Evolutionary conservation across 2,113 vertebrate species (phyloP), one percentile per base, ranked within the genome.

Genomic region (Chitala chitala): DNA sequence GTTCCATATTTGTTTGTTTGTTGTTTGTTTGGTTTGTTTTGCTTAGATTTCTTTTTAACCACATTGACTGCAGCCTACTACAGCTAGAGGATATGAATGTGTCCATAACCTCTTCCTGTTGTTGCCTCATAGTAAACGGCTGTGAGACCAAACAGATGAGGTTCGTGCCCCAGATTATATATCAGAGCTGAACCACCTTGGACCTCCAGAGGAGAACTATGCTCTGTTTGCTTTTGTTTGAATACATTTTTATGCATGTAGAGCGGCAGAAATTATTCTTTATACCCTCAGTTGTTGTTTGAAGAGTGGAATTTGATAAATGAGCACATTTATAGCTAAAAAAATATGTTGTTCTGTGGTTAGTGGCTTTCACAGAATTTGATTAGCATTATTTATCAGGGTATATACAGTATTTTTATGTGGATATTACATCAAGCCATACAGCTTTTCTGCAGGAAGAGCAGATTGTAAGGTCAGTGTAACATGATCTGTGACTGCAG

Each of bases 121-220:
- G 81, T 79, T 84, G 81, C 84, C 82, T 84, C 79, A 83, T 85
- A 83, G 84, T 85, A 85, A 85, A 82, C 83, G 77, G 78, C 76
- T 79, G 80, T 76, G 66, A 82, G 58, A 79, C 73, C 65, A 80
- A 63, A 82, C 66, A 38, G 74, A 58, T 54, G 64, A 74, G 73
- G 72, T 72, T 68, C 46, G 70, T 73, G 70, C 72, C 29, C 10
- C n/a, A 17, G 9, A 64, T 73, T 36, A 13, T 33, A n/a, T n/a
- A n/a, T n/a, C n/a, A n/a, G n/a, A 20, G 1, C 56, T 7, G 40
- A 29, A 31, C 24, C 33, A 58, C n/a, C 13, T 7, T 22, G n/a
- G 6, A 22, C 22, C 46, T 17, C 9, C 55, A 48, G 22, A 29
- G 40, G 42, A 46, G 58, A 36, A 71, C 10, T n/a, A n/a, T n/a